Evolutionary conservation across 1,140 invertebrate species (phyloP).

Genomic region (Megathymus violae): DNA sequence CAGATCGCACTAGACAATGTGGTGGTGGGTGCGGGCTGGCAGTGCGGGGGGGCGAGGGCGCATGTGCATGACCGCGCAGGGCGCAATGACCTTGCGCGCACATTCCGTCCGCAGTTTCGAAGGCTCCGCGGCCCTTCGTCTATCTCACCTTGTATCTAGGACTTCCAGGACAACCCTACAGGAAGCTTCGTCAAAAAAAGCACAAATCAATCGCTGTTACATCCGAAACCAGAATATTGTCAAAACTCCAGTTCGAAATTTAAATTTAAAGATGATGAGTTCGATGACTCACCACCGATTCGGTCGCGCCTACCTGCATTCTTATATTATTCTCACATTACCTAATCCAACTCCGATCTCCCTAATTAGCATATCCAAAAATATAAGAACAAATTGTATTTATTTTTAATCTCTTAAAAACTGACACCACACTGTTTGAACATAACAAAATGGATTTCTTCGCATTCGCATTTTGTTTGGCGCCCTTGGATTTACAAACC

Average conservation of each 20-base stretch:
- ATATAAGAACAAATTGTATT: too few relatives aligned
- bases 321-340: not conserved
- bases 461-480: too few relatives aligned
- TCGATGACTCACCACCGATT: slow-evolving; percentile 17
- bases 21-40: slow-evolving; percentile 55
- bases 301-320: slow-evolving; percentile 3
- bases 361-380: not conserved
- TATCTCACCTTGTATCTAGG: slow-evolving; percentile 55
- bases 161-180: slow-evolving; percentile 15
- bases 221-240: too few relatives aligned
- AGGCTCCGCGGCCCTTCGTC: slow-evolving; percentile 65
- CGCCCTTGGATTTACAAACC: too few relatives aligned
- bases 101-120: slow-evolving; percentile 76
- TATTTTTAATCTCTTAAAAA: too few relatives aligned
- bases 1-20: slow-evolving; percentile 76
- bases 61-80: slow-evolving; percentile 78
- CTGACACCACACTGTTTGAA: too few relatives aligned
- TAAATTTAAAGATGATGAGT: not conserved
- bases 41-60: slow-evolving; percentile 37
- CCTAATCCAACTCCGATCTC: not conserved
- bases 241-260: not conserved
- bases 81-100: slow-evolving; percentile 81
- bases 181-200: not conserved
- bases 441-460: too few relatives aligned
- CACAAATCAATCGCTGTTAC: not conserved